Conservation (phyloP, 2,888 invertebrate genomes). For the Fissipunctia ypsillon region DNA sequence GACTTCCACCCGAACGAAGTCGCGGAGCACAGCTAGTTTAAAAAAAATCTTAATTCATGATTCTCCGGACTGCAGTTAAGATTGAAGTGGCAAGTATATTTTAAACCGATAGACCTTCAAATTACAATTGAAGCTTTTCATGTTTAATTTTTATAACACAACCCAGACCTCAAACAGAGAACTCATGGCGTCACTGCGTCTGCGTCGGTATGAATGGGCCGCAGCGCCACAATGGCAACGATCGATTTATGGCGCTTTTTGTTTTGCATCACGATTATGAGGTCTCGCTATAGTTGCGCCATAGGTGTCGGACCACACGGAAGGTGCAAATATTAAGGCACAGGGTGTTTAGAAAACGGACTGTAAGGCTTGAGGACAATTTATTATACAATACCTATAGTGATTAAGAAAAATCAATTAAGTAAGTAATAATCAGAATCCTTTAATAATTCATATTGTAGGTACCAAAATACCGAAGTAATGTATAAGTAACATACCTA, state of each 20-base stretch:
- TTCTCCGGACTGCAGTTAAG: neutral
- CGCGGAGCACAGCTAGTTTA: too few species aligned
- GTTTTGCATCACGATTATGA: conserved; percentile 81
- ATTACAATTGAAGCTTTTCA: neutral
- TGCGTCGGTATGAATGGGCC: conserved; percentile 73
- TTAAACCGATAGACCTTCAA: conserved; percentile 3
- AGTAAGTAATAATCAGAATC: too few species aligned
- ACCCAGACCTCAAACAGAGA: neutral
- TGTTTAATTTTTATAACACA: neutral
- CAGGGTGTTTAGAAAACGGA: conserved; percentile 56
- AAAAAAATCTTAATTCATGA: too few species aligned
- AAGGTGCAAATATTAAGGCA: conserved; percentile 73
- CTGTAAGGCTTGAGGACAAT: too few species aligned
- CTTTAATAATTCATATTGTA: too few species aligned
- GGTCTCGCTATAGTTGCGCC: conserved; percentile 71
- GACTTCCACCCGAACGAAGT: too few species aligned
- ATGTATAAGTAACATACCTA: too few species aligned
- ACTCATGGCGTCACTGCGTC: conserved; percentile 72
- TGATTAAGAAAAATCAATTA: too few species aligned
- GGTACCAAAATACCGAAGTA: too few species aligned
- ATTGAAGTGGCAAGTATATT: conserved; percentile 9
- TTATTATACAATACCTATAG: too few species aligned
- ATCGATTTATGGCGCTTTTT: conserved; percentile 84
- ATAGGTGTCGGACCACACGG: conserved; percentile 83
- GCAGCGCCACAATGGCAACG: conserved; percentile 73